Evolutionary conservation across 2,888 invertebrate genomes (phyloP).

Genomic region (Macrosoma leucophasiata): DNA sequence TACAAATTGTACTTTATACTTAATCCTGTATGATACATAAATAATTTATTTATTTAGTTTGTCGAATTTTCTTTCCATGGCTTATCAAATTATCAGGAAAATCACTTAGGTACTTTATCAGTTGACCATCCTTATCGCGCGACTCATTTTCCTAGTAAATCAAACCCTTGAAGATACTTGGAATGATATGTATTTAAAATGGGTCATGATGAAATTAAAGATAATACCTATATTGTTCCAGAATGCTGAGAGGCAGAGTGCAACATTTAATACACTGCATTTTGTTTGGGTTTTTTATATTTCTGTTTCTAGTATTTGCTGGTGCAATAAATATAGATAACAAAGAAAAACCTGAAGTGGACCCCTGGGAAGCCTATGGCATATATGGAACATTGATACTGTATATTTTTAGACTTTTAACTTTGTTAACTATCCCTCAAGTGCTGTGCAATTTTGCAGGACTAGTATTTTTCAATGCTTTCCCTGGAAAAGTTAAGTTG

Average conservation of each 20-base stretch:
- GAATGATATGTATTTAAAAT: neutral
- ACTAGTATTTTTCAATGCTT: conserved; percentile 92
- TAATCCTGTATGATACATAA: too few relatives aligned
- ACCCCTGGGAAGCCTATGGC: conserved; percentile 91
- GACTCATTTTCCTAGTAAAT: too few relatives aligned
- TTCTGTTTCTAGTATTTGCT: conserved; percentile 82
- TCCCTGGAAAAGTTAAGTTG: conserved; percentile 91
- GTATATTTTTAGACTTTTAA: conserved; percentile 86
- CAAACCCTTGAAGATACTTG: too few relatives aligned
- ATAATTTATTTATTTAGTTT: too few relatives aligned
- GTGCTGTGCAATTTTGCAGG: conserved; percentile 92
- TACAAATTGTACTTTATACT: too few relatives aligned
- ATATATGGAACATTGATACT: conserved; percentile 82
- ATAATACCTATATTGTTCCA: conserved; percentile 52
- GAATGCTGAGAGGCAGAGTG: conserved; percentile 78
- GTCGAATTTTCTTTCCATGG: too few relatives aligned
- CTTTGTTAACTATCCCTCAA: conserved; percentile 91
- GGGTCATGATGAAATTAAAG: neutral
- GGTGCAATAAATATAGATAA: conserved; percentile 77
- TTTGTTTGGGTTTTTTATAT: conserved; percentile 83
- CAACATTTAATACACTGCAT: conserved; percentile 89
- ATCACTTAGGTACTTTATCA: too few relatives aligned
- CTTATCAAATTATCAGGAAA: too few relatives aligned
- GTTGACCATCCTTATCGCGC: too few relatives aligned
- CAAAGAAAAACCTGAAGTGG: conserved; percentile 75